Evolutionary conservation across 2,113 vertebrate species (phyloP).

Genomic region (Nannospalax galili): DNA sequence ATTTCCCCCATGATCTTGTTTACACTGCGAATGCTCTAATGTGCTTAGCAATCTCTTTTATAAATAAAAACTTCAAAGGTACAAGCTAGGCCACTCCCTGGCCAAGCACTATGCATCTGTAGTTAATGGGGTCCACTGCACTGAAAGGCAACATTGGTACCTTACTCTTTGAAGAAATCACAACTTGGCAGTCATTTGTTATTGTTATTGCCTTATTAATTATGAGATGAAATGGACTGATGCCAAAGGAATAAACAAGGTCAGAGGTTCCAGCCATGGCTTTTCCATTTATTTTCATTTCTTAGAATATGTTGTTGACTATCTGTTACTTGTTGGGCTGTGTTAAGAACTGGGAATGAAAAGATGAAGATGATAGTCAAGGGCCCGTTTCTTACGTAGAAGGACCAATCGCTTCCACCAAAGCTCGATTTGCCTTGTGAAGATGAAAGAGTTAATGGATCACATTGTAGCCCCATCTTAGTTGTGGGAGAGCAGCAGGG

Average conservation of each 20-base stretch:
- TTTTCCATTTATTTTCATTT: not conserved
- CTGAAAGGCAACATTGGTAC: not conserved
- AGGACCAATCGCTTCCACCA: no score
- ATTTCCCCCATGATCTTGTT: constrained; percentile 65
- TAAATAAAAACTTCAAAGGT: constrained; percentile 66
- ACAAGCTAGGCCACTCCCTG: constrained; percentile 56
- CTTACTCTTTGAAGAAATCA: constrained; percentile 8
- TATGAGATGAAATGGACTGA: not conserved
- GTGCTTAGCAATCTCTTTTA: constrained; percentile 73
- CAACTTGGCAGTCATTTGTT: not conserved
- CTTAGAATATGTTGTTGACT: not conserved
- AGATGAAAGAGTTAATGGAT: not conserved
- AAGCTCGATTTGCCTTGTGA: not conserved
- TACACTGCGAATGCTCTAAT: constrained; percentile 57
- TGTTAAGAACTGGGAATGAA: not conserved
- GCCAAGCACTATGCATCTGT: constrained; percentile 52
- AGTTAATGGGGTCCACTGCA: constrained; percentile 49
- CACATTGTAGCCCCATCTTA: not conserved
- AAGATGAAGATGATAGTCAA: not conserved
- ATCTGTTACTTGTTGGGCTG: not conserved
- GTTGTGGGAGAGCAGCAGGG: not conserved
- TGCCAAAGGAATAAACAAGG: not conserved
- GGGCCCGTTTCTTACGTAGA: not conserved
- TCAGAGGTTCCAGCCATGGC: not conserved
- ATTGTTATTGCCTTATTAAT: constrained; percentile 15